phyloP scores from a whole-genome alignment of 2,888 invertebrate species.

The Drosophila paranaensis region DNA sequence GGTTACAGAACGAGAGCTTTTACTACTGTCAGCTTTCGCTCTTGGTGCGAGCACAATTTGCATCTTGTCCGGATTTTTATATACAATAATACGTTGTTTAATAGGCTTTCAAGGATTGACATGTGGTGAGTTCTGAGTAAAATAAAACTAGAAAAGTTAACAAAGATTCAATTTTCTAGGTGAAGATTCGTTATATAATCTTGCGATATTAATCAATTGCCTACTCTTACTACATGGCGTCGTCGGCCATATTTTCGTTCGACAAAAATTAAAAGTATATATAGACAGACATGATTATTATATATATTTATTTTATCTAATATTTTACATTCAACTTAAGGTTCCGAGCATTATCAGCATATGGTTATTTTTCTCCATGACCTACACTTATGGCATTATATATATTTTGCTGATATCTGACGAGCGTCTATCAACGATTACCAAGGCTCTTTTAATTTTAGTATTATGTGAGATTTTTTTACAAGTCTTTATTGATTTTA shows the following conservation, averaged over 20 bases:
- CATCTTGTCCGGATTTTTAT: background rate
- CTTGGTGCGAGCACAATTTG: background rate
- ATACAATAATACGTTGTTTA: background rate
- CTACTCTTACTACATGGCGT: background rate
- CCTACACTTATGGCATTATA: background rate
- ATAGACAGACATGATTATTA: too few relatives aligned
- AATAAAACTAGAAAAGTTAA: background rate
- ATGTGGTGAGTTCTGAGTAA: background rate
- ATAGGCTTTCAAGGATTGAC: background rate
- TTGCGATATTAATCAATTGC: background rate
- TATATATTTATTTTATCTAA: background rate
- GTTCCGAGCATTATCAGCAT: background rate
- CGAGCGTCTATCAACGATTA: background rate
- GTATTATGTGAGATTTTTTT: background rate
- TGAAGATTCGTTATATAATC: background rate
- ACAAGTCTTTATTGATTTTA: background rate
- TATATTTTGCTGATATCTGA: background rate
- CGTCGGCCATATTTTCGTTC: background rate
- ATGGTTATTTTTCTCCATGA: background rate
- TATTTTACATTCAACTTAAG: background rate
- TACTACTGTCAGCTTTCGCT: background rate
- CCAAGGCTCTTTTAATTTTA: background rate
- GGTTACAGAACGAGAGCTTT: background rate
- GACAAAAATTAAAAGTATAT: background rate
- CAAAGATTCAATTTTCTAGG: background rate